Percentiles rank a stretch among this genome's conserved stretches.
Conservation (phyloP, 2,797 vertebrate species). For the Lindbergichthys nudifrons region DNA sequence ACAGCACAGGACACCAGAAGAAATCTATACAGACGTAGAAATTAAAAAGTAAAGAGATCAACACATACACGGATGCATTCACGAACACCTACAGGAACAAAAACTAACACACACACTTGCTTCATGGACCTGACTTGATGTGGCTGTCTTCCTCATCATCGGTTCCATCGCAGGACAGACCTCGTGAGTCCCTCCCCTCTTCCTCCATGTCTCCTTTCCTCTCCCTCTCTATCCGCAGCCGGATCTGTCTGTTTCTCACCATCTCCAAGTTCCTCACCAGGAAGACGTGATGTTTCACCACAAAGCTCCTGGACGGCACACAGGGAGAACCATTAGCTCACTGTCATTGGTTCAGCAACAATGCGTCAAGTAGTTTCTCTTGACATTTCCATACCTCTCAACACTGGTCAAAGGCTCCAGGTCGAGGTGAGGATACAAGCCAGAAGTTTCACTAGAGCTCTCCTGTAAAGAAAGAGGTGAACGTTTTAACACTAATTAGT, state of each 20-base stretch:
- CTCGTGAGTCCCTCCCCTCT: constrained; percentile 69
- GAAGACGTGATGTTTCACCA: constrained; percentile 94
- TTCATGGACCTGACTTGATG: constrained; percentile 95
- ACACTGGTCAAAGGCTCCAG: constrained; percentile 96
- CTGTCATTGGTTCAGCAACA: constrained; percentile 28
- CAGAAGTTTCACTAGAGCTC: constrained; percentile 84
- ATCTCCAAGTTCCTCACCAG: constrained; percentile 96
- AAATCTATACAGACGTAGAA: constrained; percentile 37
- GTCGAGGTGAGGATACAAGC: constrained; percentile 91
- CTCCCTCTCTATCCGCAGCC: constrained; percentile 75
- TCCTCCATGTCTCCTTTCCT: constrained; percentile 67
- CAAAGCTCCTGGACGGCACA: constrained; percentile 89
- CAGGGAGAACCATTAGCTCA: constrained; percentile 34
- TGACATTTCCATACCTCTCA: constrained; percentile 87
- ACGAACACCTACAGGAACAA: constrained; percentile 83
- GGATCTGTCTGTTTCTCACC: constrained; percentile 90
- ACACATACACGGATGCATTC: constrained; percentile 65
- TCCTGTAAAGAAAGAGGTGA: constrained; percentile 77
- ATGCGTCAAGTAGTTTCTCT: constrained; percentile 24
- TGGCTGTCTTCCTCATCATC: constrained; percentile 88
- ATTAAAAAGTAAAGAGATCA: constrained; percentile 42
- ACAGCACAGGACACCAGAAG: constrained; percentile 46
- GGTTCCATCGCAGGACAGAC: constrained; percentile 86
- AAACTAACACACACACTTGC: constrained; percentile 86
- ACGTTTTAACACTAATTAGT: constrained; percentile 9